Evolutionary conservation across 2,888 invertebrate genomes (phyloP).

Genomic region (Craniophora ligustri): DNA sequence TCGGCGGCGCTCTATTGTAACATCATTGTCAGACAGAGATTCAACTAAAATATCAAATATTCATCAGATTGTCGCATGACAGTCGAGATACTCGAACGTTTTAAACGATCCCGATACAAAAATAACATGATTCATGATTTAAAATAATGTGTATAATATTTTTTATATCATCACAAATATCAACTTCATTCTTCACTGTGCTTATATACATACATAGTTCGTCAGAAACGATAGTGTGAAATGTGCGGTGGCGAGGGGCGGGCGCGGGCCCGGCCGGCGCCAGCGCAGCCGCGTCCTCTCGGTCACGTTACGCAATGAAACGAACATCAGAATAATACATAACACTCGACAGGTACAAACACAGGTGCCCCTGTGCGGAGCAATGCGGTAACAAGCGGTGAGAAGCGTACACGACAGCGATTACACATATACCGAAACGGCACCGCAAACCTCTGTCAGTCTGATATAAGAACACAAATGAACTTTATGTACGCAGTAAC

Average conservation of each 20-base stretch:
- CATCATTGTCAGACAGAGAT: slow-evolving; percentile 55
- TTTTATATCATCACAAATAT: slow-evolving; percentile 80
- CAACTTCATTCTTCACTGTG: slow-evolving; percentile 80
- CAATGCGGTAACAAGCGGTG: slow-evolving; percentile 83
- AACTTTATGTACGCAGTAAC: slow-evolving; percentile 81
- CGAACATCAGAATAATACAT: slow-evolving; percentile 58
- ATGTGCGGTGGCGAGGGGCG: slow-evolving; percentile 50
- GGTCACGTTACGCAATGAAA: slow-evolving; percentile 63
- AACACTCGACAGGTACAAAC: slow-evolving; percentile 65
- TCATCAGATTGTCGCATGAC: slow-evolving; percentile 63
- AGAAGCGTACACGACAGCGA: slow-evolving; percentile 85
- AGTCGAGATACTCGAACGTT: slow-evolving; percentile 65
- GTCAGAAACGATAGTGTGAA: slow-evolving; percentile 65
- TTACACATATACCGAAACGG: slow-evolving; percentile 79
- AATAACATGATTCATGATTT: slow-evolving; percentile 82
- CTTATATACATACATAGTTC: slow-evolving; percentile 86
- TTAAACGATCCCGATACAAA: slow-evolving; percentile 80
- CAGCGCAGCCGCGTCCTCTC: slow-evolving; percentile 61
- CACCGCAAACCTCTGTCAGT: slow-evolving; percentile 81
- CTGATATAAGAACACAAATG: slow-evolving; percentile 82
- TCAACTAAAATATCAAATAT: slow-evolving; percentile 62
- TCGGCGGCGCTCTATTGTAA: slow-evolving; percentile 37
- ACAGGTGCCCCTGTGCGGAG: slow-evolving; percentile 64
- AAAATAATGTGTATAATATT: slow-evolving; percentile 74
- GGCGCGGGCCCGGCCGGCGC: slow-evolving; percentile 52